Conservation (phyloP, 1,140 invertebrate genomes). For the Antheraea pernyi region DNA sequence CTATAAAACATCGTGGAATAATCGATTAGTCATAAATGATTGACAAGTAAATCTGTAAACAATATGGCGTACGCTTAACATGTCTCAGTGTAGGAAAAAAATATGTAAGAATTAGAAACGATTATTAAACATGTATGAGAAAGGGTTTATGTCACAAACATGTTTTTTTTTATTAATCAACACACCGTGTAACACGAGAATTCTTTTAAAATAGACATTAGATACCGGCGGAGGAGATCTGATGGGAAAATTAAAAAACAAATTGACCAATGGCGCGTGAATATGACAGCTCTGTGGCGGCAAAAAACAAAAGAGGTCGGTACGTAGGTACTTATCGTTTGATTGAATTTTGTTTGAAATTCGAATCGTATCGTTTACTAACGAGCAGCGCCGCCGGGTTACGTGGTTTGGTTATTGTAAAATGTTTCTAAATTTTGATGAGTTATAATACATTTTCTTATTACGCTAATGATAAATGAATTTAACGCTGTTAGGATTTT, state of each 20-base stretch:
- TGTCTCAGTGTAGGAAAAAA: background rate
- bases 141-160: slow-evolving; percentile 33
- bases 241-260: slow-evolving; percentile 53
- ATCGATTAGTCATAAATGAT: background rate
- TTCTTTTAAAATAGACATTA: slow-evolving; percentile 46
- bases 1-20: background rate
- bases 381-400: slow-evolving; percentile 1
- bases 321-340: slow-evolving; percentile 4
- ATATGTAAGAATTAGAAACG: background rate
- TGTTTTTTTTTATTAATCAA: slow-evolving; percentile 11
- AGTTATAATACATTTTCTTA: background rate
- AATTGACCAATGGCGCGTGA: slow-evolving; percentile 58
- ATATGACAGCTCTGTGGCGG: slow-evolving; percentile 56
- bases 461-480: background rate
- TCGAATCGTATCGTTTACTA: background rate
- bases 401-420: background rate
- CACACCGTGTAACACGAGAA: slow-evolving; percentile 49
- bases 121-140: background rate
- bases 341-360: slow-evolving; percentile 8
- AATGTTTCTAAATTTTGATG: background rate
- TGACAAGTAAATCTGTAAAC: background rate
- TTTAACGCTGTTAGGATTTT: background rate
- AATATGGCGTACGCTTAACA: background rate
- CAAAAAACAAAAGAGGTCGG: slow-evolving; percentile 29
- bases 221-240: slow-evolving; percentile 34